Evolutionary conservation across 2,888 invertebrate species (phyloP).

Genomic region (Rhamnusium bicolor): DNA sequence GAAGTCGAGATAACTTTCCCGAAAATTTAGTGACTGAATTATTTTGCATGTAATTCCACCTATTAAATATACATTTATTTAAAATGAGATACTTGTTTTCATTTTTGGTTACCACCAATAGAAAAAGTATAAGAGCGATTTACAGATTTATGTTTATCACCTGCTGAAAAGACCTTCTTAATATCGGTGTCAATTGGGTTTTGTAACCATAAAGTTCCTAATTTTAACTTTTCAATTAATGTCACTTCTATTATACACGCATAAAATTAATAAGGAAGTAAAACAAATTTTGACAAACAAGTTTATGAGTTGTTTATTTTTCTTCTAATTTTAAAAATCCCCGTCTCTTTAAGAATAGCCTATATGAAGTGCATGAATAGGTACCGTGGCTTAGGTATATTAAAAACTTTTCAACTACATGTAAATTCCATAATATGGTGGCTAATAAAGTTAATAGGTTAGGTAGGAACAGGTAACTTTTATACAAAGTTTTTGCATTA

Average conservation of each 20-base stretch:
- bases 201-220: no score
- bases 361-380: slow-evolving; percentile 19
- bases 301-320: slow-evolving; percentile 9
- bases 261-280: neutral
- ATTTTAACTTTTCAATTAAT: neutral
- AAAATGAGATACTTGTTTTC: no score
- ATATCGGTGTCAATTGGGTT: no score
- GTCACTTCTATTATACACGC: neutral
- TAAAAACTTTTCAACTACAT: slow-evolving; percentile 63
- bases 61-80: no score
- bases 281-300: neutral
- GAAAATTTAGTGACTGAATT: no score
- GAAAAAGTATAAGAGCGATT: no score
- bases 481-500: slow-evolving; percentile 54
- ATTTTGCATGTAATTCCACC: no score
- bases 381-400: slow-evolving; percentile 22
- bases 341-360: slow-evolving; percentile 7
- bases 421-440: slow-evolving; percentile 56
- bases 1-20: no score
- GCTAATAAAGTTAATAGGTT: slow-evolving; percentile 59
- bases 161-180: no score
- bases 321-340: slow-evolving; percentile 1
- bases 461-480: slow-evolving; percentile 49
- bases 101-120: no score
- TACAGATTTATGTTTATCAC: no score